Evolutionary conservation across 2,888 invertebrate genomes (phyloP).

Genomic region (Aphrophora alni): DNA sequence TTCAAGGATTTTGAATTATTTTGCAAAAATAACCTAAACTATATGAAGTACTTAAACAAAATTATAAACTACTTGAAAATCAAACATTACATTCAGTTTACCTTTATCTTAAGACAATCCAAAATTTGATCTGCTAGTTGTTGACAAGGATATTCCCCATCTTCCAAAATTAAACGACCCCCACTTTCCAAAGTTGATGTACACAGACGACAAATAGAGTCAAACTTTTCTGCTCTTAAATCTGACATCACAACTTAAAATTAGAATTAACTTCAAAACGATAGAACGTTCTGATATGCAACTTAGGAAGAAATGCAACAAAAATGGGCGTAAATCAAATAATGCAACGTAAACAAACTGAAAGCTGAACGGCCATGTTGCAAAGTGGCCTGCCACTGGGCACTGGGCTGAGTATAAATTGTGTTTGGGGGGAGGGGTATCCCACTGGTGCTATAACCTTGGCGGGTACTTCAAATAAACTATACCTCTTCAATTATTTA

Average conservation of each 20-base stretch:
- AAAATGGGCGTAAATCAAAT: constrained; percentile 9
- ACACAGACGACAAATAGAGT: constrained; percentile 6
- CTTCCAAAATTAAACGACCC: constrained; percentile 2
- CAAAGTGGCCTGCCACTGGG: constrained; percentile 9
- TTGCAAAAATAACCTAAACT: not conserved
- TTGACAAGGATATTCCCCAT: constrained; percentile 2
- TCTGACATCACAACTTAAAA: not conserved
- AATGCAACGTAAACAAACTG: constrained; percentile 6
- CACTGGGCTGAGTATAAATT: not conserved
- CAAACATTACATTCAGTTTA: not conserved
- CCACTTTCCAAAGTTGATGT: constrained; percentile 3
- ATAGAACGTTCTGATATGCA: not conserved
- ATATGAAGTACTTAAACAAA: not conserved
- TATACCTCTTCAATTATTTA: not conserved
- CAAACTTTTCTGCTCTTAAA: not conserved
- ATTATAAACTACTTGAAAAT: too few species aligned
- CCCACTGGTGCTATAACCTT: not conserved
- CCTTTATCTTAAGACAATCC: not conserved
- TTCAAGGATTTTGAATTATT: not conserved
- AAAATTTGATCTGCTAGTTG: not conserved
- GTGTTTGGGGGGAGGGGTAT: not conserved
- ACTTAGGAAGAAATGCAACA: not conserved
- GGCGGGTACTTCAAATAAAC: not conserved
- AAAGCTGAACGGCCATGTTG: constrained; percentile 2
- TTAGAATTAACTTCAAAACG: not conserved